These are phyloP conservation scores for Rhinolophus sinicus DNA, from an alignment of 2,113 vertebrate genomes.

Conservation along the genomic window DNA sequence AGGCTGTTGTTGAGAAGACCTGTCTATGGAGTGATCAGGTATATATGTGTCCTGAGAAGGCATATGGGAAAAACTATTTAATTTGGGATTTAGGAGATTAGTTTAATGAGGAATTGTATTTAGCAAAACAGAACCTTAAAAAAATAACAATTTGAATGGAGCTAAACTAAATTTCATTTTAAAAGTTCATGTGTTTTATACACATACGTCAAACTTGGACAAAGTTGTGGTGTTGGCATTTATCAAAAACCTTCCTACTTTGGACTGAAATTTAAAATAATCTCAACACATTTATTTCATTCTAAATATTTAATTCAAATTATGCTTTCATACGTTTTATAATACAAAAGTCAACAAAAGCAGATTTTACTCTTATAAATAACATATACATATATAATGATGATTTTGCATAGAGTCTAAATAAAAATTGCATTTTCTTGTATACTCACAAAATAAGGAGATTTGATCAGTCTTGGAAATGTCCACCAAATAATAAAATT, in stretches of 20 bases:
- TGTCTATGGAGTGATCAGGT: neutral
- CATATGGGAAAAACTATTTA: conserved; percentile 26
- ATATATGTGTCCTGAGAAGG: neutral
- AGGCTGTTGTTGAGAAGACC: neutral
- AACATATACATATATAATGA: neutral
- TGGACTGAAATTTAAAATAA: neutral
- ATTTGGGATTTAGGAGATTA: conserved; percentile 24
- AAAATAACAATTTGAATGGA: neutral
- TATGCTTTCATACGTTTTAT: neutral
- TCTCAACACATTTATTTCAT: conserved; percentile 27
- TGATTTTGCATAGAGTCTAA: neutral
- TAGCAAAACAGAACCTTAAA: conserved; percentile 20
- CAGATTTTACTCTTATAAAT: conserved; percentile 52
- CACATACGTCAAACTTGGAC: neutral
- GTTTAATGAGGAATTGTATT: conserved; percentile 44
- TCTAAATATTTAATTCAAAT: conserved; percentile 54
- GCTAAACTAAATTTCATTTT: neutral
- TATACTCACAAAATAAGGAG: conserved; percentile 31
- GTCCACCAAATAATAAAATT: conserved; percentile 68
- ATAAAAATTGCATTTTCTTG: conserved; percentile 39
- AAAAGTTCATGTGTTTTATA: neutral
- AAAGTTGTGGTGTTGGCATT: neutral
- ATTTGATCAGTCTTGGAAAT: conserved; percentile 12
- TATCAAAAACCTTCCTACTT: conserved; percentile 19
- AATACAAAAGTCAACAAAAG: conserved; percentile 49